Evolutionary conservation across 2,888 invertebrate genomes (phyloP), one percentile per base, ranked within the genome.

Genomic region (Cryptocheilus praepositus): DNA sequence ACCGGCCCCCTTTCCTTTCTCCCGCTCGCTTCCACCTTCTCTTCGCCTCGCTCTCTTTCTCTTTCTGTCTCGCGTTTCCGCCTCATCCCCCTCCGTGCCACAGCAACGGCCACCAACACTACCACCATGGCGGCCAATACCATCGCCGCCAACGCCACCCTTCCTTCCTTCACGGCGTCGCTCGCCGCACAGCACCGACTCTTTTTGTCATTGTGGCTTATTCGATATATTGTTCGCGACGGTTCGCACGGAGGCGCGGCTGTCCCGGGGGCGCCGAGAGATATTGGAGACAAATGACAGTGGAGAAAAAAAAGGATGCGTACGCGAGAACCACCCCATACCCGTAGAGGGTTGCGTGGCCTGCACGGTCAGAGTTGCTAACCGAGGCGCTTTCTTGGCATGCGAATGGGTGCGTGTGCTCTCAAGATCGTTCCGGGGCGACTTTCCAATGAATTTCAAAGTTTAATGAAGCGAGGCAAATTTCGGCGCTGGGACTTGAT

Each of bases 281-380:
- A 88, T 88, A 88, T 87, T 86, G 84, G 87, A 87, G 88, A 88
- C 88, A 88, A 88, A 88, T 88, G 88, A 87, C 85, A 80, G 84
- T 77, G 85, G 83, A 61, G 63, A 64, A 76, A 87, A 88, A 87
- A 84, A 88, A 83, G 36, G 36, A 83, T 80, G 77, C 83, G 81
- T 85, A 83, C 86, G 84, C 82, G 83, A 84, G 83, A 76, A 72
- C 72, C 62, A 73, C 73, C 77, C 13, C 36, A 36, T 11, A 4
- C 36, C 72, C 70, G 44, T 52, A 57, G 77, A 63, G 21, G 59
- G 53, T 49, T 18, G 49, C 49, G n/a, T 13, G 49, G 4, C 36
- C 36, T 7, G 5, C 5, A 49, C 49, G 49, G 11, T 49, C 49
- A n/a, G 16, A 7, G 4, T 5, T 16, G 49, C 49, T 11, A 49